phyloP scores from a whole-genome alignment of 2,888 invertebrate genomes.

The Neoaliturus tenellus region DNA sequence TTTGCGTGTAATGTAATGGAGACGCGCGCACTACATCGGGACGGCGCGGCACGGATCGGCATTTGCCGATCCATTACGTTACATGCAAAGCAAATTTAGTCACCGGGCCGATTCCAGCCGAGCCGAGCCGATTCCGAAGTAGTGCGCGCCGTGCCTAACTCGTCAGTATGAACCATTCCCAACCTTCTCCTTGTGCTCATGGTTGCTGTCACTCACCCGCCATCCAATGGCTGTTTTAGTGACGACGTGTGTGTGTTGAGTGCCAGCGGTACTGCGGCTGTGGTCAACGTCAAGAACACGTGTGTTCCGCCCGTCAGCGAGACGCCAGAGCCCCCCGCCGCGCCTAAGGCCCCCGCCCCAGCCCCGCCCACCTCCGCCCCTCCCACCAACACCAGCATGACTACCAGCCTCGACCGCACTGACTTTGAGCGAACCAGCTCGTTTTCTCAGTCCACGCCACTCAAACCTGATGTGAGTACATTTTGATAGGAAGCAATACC shows the following conservation, averaged over 20 bases:
- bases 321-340: conserved; percentile 42
- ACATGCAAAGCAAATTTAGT: too few relatives aligned
- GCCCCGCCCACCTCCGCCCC: background rate
- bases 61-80: too few relatives aligned
- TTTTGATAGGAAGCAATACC: too few relatives aligned
- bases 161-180: too few relatives aligned
- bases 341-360: background rate
- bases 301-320: conserved; percentile 14
- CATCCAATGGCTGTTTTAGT: conserved; percentile 75
- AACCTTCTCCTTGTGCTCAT: too few relatives aligned
- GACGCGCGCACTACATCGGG: too few relatives aligned
- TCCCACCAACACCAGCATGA: conserved; percentile 69
- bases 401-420: conserved; percentile 75
- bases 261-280: conserved; percentile 95
- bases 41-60: too few relatives aligned
- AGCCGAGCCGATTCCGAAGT: too few relatives aligned
- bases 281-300: conserved; percentile 76
- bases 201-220: too few relatives aligned
- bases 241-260: conserved; percentile 97
- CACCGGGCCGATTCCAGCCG: too few relatives aligned
- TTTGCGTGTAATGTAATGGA: too few relatives aligned
- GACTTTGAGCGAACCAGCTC: conserved; percentile 72
- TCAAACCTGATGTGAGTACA: conserved; percentile 52
- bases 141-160: too few relatives aligned
- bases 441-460: conserved; percentile 29